phyloP scores from a whole-genome alignment of 2,797 vertebrate genomes.

The Furcifer pardalis region DNA sequence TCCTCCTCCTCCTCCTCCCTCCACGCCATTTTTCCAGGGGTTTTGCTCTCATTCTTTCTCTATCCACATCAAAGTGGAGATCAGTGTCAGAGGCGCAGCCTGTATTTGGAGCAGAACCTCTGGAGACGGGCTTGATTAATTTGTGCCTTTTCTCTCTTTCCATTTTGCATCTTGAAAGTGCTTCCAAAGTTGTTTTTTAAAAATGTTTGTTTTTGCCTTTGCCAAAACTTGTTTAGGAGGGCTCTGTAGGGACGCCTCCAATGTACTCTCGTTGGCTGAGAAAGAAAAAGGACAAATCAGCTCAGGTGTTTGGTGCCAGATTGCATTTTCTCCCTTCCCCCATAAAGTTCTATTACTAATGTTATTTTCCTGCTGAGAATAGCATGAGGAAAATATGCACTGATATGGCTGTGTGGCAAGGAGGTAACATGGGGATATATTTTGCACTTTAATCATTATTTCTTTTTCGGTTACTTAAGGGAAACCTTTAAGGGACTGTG shows the following conservation, averaged over 20 bases:
- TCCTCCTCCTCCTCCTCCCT: background rate
- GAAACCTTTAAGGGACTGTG: no score
- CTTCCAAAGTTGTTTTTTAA: constrained; percentile 73
- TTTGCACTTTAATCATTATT: constrained; percentile 7
- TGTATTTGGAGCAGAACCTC: constrained; percentile 62
- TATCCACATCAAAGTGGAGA: constrained; percentile 73
- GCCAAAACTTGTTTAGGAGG: constrained; percentile 74
- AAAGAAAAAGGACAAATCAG: constrained; percentile 49
- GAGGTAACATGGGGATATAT: background rate
- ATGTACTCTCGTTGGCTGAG: constrained; percentile 55
- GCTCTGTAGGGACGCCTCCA: constrained; percentile 53
- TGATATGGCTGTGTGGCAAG: background rate
- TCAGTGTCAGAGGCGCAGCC: constrained; percentile 70
- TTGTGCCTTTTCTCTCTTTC: constrained; percentile 19
- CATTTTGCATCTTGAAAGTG: constrained; percentile 74
- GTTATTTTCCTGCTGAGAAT: constrained; percentile 4
- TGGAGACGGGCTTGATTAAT: constrained; percentile 75
- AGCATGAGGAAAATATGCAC: background rate
- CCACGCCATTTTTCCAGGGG: constrained; percentile 51
- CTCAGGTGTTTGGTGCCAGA: constrained; percentile 67
- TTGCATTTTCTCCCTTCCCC: constrained; percentile 22
- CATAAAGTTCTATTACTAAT: constrained; percentile 23
- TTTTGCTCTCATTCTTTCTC: constrained; percentile 61
- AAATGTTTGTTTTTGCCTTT: constrained; percentile 61
- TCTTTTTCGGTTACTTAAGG: constrained; percentile 27